Base-by-base conservation (phyloP, 2,113 vertebrate genomes). In the Osmerus mordax region DNA sequence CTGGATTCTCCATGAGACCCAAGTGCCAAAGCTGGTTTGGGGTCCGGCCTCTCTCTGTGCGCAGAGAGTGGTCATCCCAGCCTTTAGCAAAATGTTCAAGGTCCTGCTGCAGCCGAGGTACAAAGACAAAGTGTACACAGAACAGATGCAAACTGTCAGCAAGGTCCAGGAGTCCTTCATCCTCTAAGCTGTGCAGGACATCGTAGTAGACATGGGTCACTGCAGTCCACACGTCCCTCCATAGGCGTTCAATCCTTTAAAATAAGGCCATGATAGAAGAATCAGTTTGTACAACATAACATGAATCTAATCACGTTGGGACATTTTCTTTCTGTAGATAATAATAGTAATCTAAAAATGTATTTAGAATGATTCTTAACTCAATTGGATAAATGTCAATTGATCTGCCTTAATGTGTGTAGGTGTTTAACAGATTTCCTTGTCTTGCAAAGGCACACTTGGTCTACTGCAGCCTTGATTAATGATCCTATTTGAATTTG, bases 61-160 rank as follows among this genome's bases (percentile, higher is more conserved):
- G 32, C 54, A 72, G 54, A 47, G 75, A 41, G 55, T 68, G 75
- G 28, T 68, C 65, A 61, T 77, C 65, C 69, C 70, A 77, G 1
- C 63, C 69, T 12, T 21, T 15, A 21, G 25, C 62, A 51, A 77
- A 77, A 9, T 36, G 53, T 18, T 29, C 64, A 9, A 77, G 56
- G 65, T 60, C 65, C 19, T 54, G 58, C 56, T 68, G 53, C n/a
- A 77, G 55, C 1, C 75, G 41, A n/a, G 64, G 64, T n/a, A 72
- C 63, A 9, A 77, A 77, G 11, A 23, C 19, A 58, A 41, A 77
- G 7, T 72, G 75, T 3, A 47, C 65, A 64, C 65, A 67, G 52
- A 72, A 77, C 1, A 76, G 21, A 41, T 76, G 75, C 2, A 71
- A 19, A 32, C 19, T 71, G 56, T 66, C 55, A 0, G 69, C 12